Conservation (phyloP, 2,113 vertebrate genomes). For the Heteronetta atricapilla region DNA sequence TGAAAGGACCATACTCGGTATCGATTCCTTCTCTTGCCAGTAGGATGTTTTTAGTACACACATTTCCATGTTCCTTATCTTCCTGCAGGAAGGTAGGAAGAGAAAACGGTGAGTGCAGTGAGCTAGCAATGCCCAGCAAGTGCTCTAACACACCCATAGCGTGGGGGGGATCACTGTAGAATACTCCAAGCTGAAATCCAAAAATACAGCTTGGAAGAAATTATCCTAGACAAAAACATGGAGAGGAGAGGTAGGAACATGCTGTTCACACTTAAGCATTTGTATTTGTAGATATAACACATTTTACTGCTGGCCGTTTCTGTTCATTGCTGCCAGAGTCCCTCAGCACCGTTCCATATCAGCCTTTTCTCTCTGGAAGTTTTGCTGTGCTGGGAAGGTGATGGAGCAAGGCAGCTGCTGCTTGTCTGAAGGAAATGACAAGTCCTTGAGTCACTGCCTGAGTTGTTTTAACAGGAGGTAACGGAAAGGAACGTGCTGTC, state of each 20-base stretch:
- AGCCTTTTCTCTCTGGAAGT: no score
- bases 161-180: neutral
- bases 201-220: neutral
- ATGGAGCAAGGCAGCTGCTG: no score
- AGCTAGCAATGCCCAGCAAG: neutral
- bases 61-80: constrained; percentile 96
- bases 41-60: constrained; percentile 96
- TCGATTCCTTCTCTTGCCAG: constrained; percentile 90
- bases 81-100: constrained; percentile 76
- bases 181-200: neutral
- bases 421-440: no score
- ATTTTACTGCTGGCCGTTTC: neutral
- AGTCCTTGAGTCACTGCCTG: no score
- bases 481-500: no score
- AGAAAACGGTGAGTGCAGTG: neutral
- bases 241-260: neutral
- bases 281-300: neutral
- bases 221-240: neutral
- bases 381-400: no score
- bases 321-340: neutral
- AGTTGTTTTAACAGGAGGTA: no score
- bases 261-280: neutral
- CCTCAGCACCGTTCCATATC: neutral
- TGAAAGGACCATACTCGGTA: constrained; percentile 88
- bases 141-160: neutral